Base-by-base conservation (phyloP, 2,797 vertebrate species). In the Microchirus variegatus region DNA sequence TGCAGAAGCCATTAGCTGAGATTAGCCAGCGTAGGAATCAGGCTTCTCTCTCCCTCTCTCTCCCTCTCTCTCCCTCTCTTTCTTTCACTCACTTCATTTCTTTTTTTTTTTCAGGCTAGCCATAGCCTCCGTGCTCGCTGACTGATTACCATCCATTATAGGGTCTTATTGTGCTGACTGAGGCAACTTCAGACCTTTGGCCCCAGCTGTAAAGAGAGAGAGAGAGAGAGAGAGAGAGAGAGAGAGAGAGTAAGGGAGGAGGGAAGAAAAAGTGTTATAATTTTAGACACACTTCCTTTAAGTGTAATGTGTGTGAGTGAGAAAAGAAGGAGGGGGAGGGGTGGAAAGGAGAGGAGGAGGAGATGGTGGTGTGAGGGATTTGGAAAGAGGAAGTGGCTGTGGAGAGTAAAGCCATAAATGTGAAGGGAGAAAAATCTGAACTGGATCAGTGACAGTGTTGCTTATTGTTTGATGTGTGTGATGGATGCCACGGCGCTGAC, bases 1-100 rank as follows among this genome's bases (percentile, higher is more conserved):
- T 88, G 93, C 92, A 93, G 91, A 92, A 94, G 92, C 94, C 93
- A 95, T 96, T 95, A 94, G 91, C 89, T 88, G 91, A 94, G 94
- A 96, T 96, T 95, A 95, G 95, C 91, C 93, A 12, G 85, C 50
- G 19, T 65, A 78, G 71, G 64, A 86, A 80, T 83, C 77, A 71
- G 53, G 64, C 76, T 56, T 68, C 47, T 43, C 43, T 19, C 50
- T 50, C 35, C 50, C 47, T 50, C 57, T 48, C 46, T 56, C 59
- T 60, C 56, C 41, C 57, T 38, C 51, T 53, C 50, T 50, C 35
- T 53, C 47, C 46, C 57, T 48, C 46, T 56, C 59, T 60, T 53
- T 44, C 57, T 38, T 48, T 53, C 16, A 31, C 54, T 43, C 45
- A 31, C 75, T 70, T 14, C 70, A 57, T 70, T 38, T 70, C 22